A percentile compares a stretch with the other conserved stretches of the same genome.
Evolutionary conservation across 2,797 vertebrate species (phyloP).

Genomic region (Sylvia borin): DNA sequence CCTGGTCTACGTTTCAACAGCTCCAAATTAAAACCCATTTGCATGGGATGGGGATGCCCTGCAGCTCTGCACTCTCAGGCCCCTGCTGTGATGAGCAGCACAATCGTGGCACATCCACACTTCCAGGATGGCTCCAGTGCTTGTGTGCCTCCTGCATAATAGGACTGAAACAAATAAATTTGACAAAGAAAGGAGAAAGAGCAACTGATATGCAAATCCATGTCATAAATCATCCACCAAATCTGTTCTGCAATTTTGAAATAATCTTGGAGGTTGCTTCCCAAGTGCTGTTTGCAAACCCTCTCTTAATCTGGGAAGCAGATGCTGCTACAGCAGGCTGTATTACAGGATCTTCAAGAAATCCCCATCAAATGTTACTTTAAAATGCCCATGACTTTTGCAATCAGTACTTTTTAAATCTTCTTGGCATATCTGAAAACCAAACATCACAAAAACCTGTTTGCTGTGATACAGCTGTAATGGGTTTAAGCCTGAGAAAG

Average conservation of each 20-base stretch:
- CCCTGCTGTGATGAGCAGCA: not conserved
- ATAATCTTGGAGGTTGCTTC: not conserved
- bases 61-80: not conserved
- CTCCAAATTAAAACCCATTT: not conserved
- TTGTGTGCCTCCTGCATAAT: not conserved
- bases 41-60: not conserved
- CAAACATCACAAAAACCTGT: not conserved
- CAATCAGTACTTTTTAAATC: not conserved
- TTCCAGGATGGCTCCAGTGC: not conserved
- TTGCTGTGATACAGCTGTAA: not conserved
- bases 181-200: not conserved
- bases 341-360: not conserved
- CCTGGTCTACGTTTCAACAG: not conserved
- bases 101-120: not conserved
- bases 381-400: not conserved
- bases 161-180: not conserved
- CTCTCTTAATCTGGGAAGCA: slow-evolving; percentile 3
- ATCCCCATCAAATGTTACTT: not conserved
- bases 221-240: not conserved
- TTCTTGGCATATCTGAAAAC: not conserved
- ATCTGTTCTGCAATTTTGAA: not conserved
- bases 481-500: not conserved
- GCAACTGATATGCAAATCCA: not conserved
- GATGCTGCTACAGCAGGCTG: not conserved
- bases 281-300: not conserved